Evolutionary conservation across 2,113 vertebrate genomes (phyloP), one percentile per base, ranked within the genome.

Genomic region (Alethe diademata): DNA sequence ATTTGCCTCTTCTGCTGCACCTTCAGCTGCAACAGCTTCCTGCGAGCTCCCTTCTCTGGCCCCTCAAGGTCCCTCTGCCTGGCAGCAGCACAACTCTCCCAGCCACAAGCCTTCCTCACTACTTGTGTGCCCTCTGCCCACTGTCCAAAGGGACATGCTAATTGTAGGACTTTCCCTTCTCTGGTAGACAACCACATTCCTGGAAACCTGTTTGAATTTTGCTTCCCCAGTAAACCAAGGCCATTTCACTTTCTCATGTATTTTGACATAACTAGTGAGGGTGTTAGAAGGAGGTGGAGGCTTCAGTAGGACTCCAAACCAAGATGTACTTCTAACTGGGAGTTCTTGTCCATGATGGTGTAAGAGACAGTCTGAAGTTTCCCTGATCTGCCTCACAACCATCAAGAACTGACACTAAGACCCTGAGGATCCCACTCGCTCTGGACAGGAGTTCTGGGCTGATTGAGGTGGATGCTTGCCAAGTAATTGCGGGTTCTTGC

Each of bases 111-210:
- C 40, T 66, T 9, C 3, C 26, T 9, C 4, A 2, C 15, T 12
- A 19, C 15, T 29, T 22, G 5, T 0, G 0, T 45, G 3, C 26
- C 22, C 12, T 66, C 26, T 25, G 51, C 28, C 23, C 5, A 0
- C 28, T 47, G 3, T 48, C 28, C 33, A 11, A 66, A 26, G 22
- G 8, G n/a, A 48, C 6, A 47, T 4, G 14, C 42, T 57, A 26
- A 33, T 12, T 47, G n/a, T 62, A 57, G n/a, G 26, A 31, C 20
- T 47, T 67, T 25, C 45, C 28, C 42, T 26, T 9, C 13, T 12
- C 10, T 17, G 5, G 47, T 47, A 33, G 5, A 45, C 4, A 47
- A 38, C 47, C 10, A 13, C 33, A 20, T 47, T 67, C 28, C 28
- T 57, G 51, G 6, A 67, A 38, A 36, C 22, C 40, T 31, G 11